Base-by-base conservation (phyloP, 1,140 invertebrate species). In the Nasonia vitripennis region DNA sequence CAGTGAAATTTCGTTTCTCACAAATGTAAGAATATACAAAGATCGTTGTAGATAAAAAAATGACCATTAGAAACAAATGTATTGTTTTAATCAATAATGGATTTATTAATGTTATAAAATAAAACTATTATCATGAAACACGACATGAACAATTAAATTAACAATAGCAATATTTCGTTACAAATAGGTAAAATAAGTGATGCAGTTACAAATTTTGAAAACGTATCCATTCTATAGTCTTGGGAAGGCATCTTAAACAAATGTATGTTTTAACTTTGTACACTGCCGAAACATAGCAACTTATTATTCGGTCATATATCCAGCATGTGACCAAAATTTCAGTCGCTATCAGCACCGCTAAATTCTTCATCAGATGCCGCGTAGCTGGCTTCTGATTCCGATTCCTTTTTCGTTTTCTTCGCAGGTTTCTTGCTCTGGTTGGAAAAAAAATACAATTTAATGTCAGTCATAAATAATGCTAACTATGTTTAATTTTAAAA, bases 261-360 rank as follows among this genome's bases (percentile, higher is more conserved):
- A 85, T 5, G 37, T 48, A 34, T 48, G 11, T 51, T 45, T 77
- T n/a, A 85, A 80, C 78, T 81, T 70, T 86, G 41, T 86, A 86
- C 84, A 86, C 34, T 2, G 23, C 7, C 12, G n/a, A 74, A n/a
- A 55, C 9, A 81, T 68, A n/a, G 7, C 27, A 2, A 75, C 37
- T 81, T 34, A 77, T 20, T 23, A 2, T n/a, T 81, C 45, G 23
- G 41, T 77, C n/a, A 48, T 51, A 68, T 62, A 23, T 67, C 73
- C 20, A 81, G 34, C 62, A 78, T 67, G 2, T 78, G 75, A 77
- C n/a, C 31, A 5, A 78, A 78, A 51, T 23, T 77, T 91, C 90
- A 93, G 87, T 94, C 93, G 74, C 91, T 93, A 34, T 91, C 91
- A 20, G 81, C 91, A n/a, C 91, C 93, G 83, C 93, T 93, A 1